phyloP scores from a whole-genome alignment of 2,888 invertebrate genomes.

The Acleris cristana region DNA sequence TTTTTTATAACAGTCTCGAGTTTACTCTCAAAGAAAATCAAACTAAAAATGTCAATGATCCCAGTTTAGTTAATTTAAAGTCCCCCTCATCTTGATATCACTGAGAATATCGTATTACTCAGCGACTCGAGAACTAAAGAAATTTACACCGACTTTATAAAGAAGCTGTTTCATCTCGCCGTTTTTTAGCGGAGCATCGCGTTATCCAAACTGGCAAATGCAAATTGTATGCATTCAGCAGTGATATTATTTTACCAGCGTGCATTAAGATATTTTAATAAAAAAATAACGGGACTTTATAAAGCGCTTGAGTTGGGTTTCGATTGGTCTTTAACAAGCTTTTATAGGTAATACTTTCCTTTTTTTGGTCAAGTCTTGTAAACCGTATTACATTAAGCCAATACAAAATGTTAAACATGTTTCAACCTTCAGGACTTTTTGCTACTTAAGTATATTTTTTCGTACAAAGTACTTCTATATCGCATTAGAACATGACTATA shows the following conservation, averaged over 20 bases:
- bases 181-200: constrained; percentile 18
- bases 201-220: constrained; percentile 18
- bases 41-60: too few relatives aligned
- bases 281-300: neutral
- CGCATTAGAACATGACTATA: too few relatives aligned
- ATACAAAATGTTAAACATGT: too few relatives aligned
- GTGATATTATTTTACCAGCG: neutral
- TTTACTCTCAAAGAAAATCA: too few relatives aligned
- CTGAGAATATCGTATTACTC: constrained; percentile 6
- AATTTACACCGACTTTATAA: constrained; percentile 17
- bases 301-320: neutral
- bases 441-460: too few relatives aligned
- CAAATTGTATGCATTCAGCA: constrained; percentile 22
- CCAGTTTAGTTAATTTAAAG: constrained; percentile 14
- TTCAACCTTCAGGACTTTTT: too few relatives aligned
- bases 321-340: neutral
- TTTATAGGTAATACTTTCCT: too few relatives aligned
- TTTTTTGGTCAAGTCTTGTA: too few relatives aligned
- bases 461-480: too few relatives aligned
- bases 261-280: constrained; percentile 13
- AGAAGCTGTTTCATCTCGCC: constrained; percentile 19
- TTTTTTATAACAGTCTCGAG: too few relatives aligned
- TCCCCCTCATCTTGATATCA: neutral
- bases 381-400: too few relatives aligned
- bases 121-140: constrained; percentile 15